Conservation (phyloP, 2,797 vertebrate species). For the Neopelma chrysocephalum region DNA sequence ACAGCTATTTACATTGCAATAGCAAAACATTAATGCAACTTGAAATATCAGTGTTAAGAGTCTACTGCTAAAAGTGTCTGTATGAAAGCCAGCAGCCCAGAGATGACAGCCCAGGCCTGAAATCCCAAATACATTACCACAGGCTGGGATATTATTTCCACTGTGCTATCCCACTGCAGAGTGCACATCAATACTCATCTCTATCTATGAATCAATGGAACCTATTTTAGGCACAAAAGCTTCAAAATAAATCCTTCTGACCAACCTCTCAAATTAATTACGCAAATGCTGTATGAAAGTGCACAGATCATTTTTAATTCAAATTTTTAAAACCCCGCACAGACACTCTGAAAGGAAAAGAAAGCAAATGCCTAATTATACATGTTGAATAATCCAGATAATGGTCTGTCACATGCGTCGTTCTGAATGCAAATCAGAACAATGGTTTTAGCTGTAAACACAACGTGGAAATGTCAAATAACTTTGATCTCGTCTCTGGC, state of each 20-base stretch:
- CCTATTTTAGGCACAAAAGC: neutral
- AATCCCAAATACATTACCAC: neutral
- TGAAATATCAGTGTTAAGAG: neutral
- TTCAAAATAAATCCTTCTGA: neutral
- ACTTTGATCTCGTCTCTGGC: neutral
- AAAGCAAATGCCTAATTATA: constrained; percentile 17
- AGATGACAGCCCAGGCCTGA: neutral
- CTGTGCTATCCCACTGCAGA: neutral
- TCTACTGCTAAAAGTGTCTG: neutral
- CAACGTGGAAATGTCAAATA: neutral
- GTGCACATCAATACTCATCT: neutral
- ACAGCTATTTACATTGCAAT: neutral
- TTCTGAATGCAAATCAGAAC: constrained; percentile 21
- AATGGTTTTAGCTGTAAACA: constrained; percentile 26
- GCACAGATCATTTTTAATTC: neutral
- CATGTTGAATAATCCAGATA: neutral
- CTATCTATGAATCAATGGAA: neutral
- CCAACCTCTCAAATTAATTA: constrained; percentile 16
- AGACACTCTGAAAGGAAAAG: neutral
- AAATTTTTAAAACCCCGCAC: neutral
- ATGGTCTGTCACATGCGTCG: constrained; percentile 18
- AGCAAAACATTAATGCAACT: neutral
- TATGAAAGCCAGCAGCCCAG: neutral
- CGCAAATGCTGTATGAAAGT: neutral
- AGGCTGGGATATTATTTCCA: neutral